Evolutionary conservation across 2,113 vertebrate species (phyloP).

Genomic region (Sphaerodactylus townsendi): DNA sequence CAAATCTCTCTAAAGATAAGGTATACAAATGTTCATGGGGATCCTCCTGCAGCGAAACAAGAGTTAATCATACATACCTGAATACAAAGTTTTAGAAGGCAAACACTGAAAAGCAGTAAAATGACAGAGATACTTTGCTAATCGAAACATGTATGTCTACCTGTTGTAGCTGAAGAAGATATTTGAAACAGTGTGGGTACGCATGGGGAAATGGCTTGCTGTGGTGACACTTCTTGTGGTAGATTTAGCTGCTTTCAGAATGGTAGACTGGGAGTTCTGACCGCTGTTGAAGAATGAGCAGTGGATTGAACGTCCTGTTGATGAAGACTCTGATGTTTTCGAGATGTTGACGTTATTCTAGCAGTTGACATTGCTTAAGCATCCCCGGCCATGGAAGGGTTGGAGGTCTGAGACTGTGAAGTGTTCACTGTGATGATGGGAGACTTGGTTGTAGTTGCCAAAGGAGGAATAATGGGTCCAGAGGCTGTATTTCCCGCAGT

Average conservation of each 20-base stretch:
- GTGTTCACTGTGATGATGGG: not conserved
- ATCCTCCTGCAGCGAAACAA: not conserved
- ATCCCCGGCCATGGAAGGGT: not conserved
- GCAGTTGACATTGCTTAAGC: not conserved
- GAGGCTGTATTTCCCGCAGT: not conserved
- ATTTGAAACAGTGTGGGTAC: not conserved
- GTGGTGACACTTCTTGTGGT: not conserved
- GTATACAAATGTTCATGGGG: not conserved
- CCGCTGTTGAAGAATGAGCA: not conserved
- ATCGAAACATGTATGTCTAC: not conserved
- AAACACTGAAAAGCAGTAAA: not conserved
- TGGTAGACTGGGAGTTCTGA: not conserved
- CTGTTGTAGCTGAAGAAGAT: not conserved
- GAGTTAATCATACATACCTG: not conserved
- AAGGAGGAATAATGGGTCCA: not conserved
- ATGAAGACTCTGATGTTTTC: not conserved
- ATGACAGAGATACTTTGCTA: not conserved
- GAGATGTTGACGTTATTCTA: not conserved
- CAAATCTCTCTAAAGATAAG: not conserved
- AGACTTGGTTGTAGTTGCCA: constrained; percentile 3
- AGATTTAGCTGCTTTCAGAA: not conserved
- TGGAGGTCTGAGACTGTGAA: constrained; percentile 4
- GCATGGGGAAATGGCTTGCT: no score
- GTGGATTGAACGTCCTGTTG: not conserved
- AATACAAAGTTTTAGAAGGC: not conserved